These are phyloP conservation scores for Phalacrocorax carbo DNA, from an alignment of 2,113 vertebrate species.

Conservation along the genomic window DNA sequence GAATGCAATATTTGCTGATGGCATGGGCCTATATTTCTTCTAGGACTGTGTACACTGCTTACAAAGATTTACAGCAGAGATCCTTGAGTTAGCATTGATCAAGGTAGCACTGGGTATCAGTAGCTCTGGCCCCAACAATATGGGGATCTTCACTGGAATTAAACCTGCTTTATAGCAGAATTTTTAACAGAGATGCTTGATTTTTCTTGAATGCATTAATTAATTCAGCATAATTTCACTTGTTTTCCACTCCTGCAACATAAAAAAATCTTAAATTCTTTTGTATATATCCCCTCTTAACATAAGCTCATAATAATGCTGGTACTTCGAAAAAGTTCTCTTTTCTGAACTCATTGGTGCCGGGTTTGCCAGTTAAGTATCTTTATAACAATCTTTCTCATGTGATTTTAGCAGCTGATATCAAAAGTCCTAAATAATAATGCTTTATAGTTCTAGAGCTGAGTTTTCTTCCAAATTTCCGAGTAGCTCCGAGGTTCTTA, in stretches of 20 bases:
- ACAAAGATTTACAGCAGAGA: neutral
- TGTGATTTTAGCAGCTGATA: slow-evolving; percentile 15
- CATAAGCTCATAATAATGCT: slow-evolving; percentile 24
- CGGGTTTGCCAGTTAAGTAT: neutral
- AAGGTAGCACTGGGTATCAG: neutral
- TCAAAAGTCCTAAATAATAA: neutral
- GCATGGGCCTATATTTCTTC: neutral
- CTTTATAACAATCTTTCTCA: neutral
- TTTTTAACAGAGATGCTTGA: neutral
- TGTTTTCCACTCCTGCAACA: neutral
- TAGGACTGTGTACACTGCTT: neutral
- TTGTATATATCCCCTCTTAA: neutral
- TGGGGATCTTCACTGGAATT: neutral
- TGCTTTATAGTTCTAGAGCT: neutral
- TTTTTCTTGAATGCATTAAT: neutral
- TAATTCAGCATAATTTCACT: neutral
- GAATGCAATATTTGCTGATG: neutral
- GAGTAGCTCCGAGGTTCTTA: neutral
- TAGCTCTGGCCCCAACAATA: neutral
- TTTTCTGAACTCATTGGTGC: neutral
- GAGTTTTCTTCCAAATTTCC: neutral
- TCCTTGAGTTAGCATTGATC: neutral
- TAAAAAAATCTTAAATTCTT: neutral
- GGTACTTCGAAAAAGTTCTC: neutral
- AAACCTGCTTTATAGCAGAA: neutral